Percentiles rank a stretch among this genome's conserved stretches.
phyloP scores from a whole-genome alignment of 2,888 invertebrate species.

The Molorchus minor region DNA sequence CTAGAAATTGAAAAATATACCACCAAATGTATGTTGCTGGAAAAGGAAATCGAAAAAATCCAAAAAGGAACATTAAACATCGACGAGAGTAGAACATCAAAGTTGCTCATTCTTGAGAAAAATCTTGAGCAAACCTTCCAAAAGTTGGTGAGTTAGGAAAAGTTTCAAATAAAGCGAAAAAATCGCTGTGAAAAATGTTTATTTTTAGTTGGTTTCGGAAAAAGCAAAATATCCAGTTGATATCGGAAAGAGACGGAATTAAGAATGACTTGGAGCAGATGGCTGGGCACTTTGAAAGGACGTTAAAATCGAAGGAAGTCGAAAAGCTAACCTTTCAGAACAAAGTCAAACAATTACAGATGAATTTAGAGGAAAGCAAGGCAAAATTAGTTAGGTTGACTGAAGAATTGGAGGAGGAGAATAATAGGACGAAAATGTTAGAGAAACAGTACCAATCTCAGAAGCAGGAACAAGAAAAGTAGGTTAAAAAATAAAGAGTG shows the following conservation, averaged over 20 bases:
- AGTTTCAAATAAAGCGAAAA: too few species aligned
- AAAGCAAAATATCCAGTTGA: slow-evolving; percentile 67
- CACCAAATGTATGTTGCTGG: slow-evolving; percentile 67
- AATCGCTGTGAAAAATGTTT: too few species aligned
- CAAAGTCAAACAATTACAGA: slow-evolving; percentile 60
- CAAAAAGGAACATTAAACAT: slow-evolving; percentile 58
- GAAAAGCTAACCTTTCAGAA: slow-evolving; percentile 65
- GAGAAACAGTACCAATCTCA: slow-evolving; percentile 48
- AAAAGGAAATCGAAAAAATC: slow-evolving; percentile 64
- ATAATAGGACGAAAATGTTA: slow-evolving; percentile 51
- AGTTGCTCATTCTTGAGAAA: slow-evolving; percentile 65
- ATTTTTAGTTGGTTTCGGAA: too few species aligned
- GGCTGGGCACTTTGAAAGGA: slow-evolving; percentile 66
- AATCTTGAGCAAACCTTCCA: slow-evolving; percentile 69
- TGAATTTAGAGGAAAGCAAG: slow-evolving; percentile 57
- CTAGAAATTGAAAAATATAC: slow-evolving; percentile 65
- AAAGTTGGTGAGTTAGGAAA: slow-evolving; percentile 68
- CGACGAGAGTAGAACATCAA: slow-evolving; percentile 53
- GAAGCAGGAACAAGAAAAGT: slow-evolving; percentile 34
- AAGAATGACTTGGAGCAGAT: slow-evolving; percentile 69
- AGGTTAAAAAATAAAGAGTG: not conserved
- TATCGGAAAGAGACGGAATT: slow-evolving; percentile 68
- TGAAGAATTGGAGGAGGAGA: slow-evolving; percentile 48
- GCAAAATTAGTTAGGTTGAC: slow-evolving; percentile 51
- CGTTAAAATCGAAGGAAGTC: slow-evolving; percentile 68